Evolutionary conservation across 2,888 invertebrate species (phyloP).

Genomic region (Idaea straminata): DNA sequence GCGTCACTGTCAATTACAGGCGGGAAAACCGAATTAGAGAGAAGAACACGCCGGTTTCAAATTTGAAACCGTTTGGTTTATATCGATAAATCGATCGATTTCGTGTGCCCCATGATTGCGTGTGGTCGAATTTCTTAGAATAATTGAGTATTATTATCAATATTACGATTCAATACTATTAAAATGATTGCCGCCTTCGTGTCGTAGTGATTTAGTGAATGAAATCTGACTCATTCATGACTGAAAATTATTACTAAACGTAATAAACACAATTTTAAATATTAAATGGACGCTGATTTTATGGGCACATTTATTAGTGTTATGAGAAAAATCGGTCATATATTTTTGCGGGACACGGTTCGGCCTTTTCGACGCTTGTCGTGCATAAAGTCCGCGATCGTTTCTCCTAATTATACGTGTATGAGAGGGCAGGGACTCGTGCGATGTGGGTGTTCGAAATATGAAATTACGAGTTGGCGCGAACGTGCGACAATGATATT

Average conservation of each 20-base stretch:
- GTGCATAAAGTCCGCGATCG: conserved; percentile 70
- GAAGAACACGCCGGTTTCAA: conserved; percentile 68
- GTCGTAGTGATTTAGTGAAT: conserved; percentile 43
- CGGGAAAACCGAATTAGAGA: conserved; percentile 79
- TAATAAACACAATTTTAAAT: conserved; percentile 59
- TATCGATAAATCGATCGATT: conserved; percentile 78
- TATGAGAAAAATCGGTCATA: conserved; percentile 69
- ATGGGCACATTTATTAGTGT: conserved; percentile 67
- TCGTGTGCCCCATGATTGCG: conserved; percentile 57
- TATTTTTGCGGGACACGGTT: conserved; percentile 60
- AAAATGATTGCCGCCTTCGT: conserved; percentile 54
- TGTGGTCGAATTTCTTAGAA: conserved; percentile 76
- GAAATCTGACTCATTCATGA: conserved; percentile 62
- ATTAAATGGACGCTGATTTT: conserved; percentile 59
- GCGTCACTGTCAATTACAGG: conserved; percentile 75
- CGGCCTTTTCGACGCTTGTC: conserved; percentile 77
- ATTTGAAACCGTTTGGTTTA: conserved; percentile 78
- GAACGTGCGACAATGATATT: conserved; percentile 67
- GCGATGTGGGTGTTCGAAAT: conserved; percentile 78
- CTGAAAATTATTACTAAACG: conserved; percentile 17
- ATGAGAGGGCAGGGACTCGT: conserved; percentile 59
- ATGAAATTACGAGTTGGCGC: conserved; percentile 72
- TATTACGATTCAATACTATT: conserved; percentile 62
- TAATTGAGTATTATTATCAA: conserved; percentile 75
- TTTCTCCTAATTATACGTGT: conserved; percentile 75